These are phyloP conservation scores for Dryomyza anilis DNA, from an alignment of 2,888 invertebrate species.

Conservation along the genomic window DNA sequence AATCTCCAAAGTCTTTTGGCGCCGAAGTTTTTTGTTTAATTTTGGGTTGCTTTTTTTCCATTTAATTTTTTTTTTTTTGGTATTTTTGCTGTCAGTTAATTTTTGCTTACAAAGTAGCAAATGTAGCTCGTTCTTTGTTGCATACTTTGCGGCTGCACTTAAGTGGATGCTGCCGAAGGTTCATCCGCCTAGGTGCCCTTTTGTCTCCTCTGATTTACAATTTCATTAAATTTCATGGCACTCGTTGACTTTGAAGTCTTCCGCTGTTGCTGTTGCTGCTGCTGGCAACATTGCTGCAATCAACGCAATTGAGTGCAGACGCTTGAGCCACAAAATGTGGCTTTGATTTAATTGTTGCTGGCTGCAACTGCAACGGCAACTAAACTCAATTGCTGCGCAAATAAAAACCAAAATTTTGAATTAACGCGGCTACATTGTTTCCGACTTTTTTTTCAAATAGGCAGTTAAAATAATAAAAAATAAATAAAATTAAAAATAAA, in stretches of 20 bases:
- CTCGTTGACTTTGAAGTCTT: slow-evolving; percentile 20
- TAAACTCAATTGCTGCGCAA: slow-evolving; percentile 4
- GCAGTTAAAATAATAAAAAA: too few relatives aligned
- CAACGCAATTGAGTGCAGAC: slow-evolving; percentile 1
- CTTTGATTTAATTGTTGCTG: slow-evolving; percentile 13
- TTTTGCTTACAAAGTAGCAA: slow-evolving; percentile 20
- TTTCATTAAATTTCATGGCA: slow-evolving; percentile 25
- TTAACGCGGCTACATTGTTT: slow-evolving; percentile 11
- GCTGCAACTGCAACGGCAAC: neutral
- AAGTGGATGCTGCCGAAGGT: slow-evolving; percentile 2
- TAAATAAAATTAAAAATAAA: neutral
- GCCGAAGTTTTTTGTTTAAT: too few relatives aligned
- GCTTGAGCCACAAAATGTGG: neutral
- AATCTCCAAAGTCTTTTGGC: too few relatives aligned
- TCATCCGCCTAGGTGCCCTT: neutral
- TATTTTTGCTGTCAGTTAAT: slow-evolving; percentile 6
- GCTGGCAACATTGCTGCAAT: neutral
- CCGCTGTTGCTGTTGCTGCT: neutral
- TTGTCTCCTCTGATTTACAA: slow-evolving; percentile 21
- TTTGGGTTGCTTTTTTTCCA: neutral
- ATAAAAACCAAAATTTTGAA: neutral
- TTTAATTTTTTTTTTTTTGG: neutral
- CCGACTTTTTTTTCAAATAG: neutral
- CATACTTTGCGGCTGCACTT: slow-evolving; percentile 23
- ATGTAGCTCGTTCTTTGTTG: slow-evolving; percentile 3